Percentiles rank a stretch among this genome's conserved stretches.
phyloP scores from a whole-genome alignment of 1,140 invertebrate species.

The Philopotamus ludificatus region DNA sequence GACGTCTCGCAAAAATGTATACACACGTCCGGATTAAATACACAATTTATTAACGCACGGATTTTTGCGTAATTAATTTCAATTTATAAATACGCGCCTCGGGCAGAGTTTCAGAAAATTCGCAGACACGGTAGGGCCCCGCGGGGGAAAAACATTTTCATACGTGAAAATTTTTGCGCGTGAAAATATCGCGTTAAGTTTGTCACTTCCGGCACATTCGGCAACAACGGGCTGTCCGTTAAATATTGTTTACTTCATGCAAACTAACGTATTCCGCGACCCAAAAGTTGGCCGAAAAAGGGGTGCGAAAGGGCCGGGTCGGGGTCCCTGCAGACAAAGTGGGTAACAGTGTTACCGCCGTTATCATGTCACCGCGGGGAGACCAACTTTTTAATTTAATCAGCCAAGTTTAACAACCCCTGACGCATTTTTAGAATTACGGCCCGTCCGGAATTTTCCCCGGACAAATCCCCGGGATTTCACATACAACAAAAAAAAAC shows the following conservation, averaged over 20 bases:
- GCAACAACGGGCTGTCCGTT: neutral
- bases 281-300: conserved; percentile 5
- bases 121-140: too few species aligned
- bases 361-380: conserved; percentile 35
- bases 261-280: conserved; percentile 14
- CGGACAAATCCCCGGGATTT: neutral
- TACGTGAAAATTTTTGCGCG: too few species aligned
- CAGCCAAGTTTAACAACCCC: conserved; percentile 31
- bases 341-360: conserved; percentile 25
- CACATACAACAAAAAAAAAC: neutral
- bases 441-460: neutral
- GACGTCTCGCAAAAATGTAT: too few species aligned
- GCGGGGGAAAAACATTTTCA: too few species aligned
- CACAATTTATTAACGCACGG: too few species aligned
- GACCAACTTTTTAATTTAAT: conserved; percentile 42
- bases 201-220: neutral
- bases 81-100: too few species aligned
- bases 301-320: neutral
- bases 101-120: too few species aligned
- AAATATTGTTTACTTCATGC: neutral
- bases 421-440: conserved; percentile 39
- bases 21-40: too few species aligned
- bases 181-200: neutral
- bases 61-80: too few species aligned
- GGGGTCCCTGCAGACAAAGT: conserved; percentile 16